Conservation (phyloP, 2,113 vertebrate genomes). For the Myiopsitta monachus region DNA sequence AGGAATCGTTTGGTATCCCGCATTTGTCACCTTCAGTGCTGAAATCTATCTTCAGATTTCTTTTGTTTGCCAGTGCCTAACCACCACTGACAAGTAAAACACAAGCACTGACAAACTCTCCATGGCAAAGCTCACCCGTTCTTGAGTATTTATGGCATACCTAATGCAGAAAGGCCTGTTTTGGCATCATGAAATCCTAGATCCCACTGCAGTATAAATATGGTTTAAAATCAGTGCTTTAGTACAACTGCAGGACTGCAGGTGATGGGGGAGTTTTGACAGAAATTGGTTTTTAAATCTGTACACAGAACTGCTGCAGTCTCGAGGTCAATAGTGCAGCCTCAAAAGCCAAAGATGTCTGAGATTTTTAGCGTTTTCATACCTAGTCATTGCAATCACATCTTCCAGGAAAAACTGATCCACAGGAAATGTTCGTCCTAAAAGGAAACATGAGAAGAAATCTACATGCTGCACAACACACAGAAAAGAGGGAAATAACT, state of each 20-base stretch:
- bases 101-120: not conserved
- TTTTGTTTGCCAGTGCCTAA: not conserved
- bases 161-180: not conserved
- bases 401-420: conserved; percentile 97
- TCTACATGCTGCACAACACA: rapidly evolving
- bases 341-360: not conserved
- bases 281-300: not conserved
- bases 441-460: conserved; percentile 10
- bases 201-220: not conserved
- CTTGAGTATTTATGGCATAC: not conserved
- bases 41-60: not conserved
- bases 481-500: not conserved
- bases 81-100: not conserved
- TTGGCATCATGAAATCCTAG: not conserved
- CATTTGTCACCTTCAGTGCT: not conserved
- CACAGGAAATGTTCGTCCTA: conserved; percentile 92
- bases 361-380: not conserved
- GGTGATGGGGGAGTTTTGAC: not conserved
- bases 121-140: not conserved
- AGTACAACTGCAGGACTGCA: not conserved
- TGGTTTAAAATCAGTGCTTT: not conserved
- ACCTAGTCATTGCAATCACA: conserved; percentile 87
- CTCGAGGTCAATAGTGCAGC: not conserved
- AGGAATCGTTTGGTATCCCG: not conserved
- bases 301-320: not conserved